A percentile compares a stretch with the other conserved stretches of the same genome.
Conservation (phyloP, 2,113 vertebrate species). For the Epinephelus lanceolatus region DNA sequence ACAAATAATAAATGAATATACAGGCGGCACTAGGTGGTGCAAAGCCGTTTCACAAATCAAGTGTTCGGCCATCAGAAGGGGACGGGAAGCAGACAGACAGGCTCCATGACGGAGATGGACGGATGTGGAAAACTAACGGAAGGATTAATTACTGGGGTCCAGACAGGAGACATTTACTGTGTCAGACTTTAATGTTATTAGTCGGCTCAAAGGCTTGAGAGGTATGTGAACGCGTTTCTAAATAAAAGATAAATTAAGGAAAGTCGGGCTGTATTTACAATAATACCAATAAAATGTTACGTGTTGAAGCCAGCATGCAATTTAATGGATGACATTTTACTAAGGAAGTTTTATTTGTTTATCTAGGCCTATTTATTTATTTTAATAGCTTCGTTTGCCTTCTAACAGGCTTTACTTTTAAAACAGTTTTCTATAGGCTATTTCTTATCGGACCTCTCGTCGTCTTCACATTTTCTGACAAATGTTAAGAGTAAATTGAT, state of each 20-base stretch:
- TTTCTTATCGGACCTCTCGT: neutral
- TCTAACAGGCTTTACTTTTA: no score
- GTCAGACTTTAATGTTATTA: neutral
- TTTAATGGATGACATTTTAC: no score
- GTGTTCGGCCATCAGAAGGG: neutral
- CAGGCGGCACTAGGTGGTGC: neutral
- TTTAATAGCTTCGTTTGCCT: no score
- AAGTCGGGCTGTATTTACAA: neutral
- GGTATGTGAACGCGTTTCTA: neutral
- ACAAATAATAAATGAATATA: neutral
- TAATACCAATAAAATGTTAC: no score
- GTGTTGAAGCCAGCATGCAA: no score
- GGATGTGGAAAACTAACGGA: neutral
- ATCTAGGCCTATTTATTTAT: no score
- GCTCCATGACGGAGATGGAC: neutral
- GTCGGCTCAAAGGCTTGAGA: neutral
- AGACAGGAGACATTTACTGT: neutral
- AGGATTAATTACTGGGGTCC: neutral
- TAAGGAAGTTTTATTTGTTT: no score
- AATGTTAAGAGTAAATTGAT: neutral
- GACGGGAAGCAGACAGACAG: slow-evolving; percentile 1
- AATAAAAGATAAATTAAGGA: neutral
- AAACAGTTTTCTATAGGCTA: no score
- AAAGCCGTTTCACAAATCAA: slow-evolving; percentile 5
- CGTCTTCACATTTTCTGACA: neutral